These are phyloP conservation scores for Listronotus bonariensis DNA, from an alignment of 1,140 invertebrate species.

Conservation along the genomic window DNA sequence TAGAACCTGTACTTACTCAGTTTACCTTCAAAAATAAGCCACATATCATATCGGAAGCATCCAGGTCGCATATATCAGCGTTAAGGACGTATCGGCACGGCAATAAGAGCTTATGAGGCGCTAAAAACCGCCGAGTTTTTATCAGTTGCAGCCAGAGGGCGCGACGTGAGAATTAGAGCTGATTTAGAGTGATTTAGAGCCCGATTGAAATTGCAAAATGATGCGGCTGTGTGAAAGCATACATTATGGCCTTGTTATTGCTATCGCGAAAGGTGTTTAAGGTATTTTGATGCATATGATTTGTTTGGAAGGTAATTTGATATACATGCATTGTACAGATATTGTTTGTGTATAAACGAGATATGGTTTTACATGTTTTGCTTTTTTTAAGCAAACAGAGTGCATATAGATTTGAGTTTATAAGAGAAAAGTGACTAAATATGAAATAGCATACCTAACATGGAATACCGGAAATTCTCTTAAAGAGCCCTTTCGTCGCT, in stretches of 20 bases:
- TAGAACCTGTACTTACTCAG: background rate
- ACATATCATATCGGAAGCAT: constrained; percentile 13
- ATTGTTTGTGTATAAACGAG: background rate
- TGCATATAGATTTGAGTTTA: too few species aligned
- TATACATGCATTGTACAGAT: constrained; percentile 15
- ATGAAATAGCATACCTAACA: too few species aligned
- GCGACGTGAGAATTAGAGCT: constrained; percentile 29
- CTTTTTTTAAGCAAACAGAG: too few species aligned
- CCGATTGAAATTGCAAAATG: constrained; percentile 31
- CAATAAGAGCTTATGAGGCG: constrained; percentile 8
- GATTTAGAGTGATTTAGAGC: constrained; percentile 30
- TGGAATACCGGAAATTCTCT: too few species aligned
- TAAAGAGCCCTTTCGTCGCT: too few species aligned
- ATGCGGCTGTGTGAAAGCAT: constrained; percentile 22
- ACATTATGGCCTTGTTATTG: constrained; percentile 22
- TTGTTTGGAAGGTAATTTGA: constrained; percentile 20
- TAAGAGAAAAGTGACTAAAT: too few species aligned
- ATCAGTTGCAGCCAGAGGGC: constrained; percentile 25
- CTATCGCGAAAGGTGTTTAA: constrained; percentile 23
- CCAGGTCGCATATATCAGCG: constrained; percentile 9
- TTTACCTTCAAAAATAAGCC: background rate
- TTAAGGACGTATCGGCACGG: constrained; percentile 8
- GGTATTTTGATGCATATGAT: constrained; percentile 21
- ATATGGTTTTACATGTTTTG: too few species aligned
- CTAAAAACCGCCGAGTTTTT: constrained; percentile 25